phyloP scores from a whole-genome alignment of 2,888 invertebrate genomes.

The Dioctria rufipes region DNA sequence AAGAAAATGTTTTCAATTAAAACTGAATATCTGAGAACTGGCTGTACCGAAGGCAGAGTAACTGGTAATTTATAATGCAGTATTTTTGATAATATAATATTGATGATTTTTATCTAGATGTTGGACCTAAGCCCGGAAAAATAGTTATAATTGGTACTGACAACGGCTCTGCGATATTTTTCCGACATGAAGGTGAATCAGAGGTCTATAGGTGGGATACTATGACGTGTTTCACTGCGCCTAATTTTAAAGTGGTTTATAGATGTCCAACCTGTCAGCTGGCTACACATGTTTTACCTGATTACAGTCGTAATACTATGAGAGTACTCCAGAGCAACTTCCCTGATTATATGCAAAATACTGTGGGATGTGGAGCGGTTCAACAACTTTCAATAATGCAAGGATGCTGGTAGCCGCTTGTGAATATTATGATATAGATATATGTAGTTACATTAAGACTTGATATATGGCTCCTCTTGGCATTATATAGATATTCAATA shows the following conservation, averaged over 20 bases:
- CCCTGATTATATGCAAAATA: constrained; percentile 76
- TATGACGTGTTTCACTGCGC: constrained; percentile 69
- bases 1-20: constrained; percentile 77
- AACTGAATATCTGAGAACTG: constrained; percentile 76
- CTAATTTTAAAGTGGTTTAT: constrained; percentile 74
- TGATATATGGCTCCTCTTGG: not conserved
- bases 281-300: constrained; percentile 76
- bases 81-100: not conserved
- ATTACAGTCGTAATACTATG: constrained; percentile 74
- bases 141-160: constrained; percentile 78
- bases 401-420: constrained; percentile 58
- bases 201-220: constrained; percentile 77
- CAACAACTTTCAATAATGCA: constrained; percentile 72
- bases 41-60: constrained; percentile 73
- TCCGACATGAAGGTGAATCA: constrained; percentile 75
- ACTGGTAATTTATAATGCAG: constrained; percentile 64
- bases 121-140: constrained; percentile 75
- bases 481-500: not conserved
- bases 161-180: constrained; percentile 75
- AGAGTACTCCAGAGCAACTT: constrained; percentile 77
- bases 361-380: constrained; percentile 76
- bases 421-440: too few species aligned
- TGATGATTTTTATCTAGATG: constrained; percentile 66
- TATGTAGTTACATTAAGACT: not conserved
- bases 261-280: constrained; percentile 73